Evolutionary conservation across 2,113 vertebrate species (phyloP).

Genomic region (Cinclus cinclus): DNA sequence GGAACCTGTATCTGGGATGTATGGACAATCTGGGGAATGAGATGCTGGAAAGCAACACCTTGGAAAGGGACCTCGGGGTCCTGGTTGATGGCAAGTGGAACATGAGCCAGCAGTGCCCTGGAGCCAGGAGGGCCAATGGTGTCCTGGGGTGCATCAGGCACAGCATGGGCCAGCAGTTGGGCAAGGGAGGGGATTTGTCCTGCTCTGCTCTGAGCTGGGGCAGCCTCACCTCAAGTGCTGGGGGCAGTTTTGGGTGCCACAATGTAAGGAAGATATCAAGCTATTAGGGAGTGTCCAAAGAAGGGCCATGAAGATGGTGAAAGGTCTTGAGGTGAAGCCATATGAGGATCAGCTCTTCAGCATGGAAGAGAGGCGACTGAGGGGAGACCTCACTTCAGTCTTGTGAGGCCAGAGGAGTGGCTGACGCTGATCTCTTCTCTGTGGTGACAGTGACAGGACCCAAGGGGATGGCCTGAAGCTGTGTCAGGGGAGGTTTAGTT

Average conservation of each 20-base stretch:
- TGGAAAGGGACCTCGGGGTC: background rate
- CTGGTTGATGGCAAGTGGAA: accelerated
- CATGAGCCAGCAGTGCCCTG: background rate
- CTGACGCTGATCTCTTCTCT: too few species aligned
- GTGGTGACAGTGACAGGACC: background rate
- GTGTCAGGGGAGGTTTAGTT: background rate
- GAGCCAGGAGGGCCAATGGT: accelerated
- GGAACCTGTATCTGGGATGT: background rate
- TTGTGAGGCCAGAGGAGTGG: background rate
- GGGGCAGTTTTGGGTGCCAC: accelerated
- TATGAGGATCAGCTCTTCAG: background rate
- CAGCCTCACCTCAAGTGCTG: accelerated
- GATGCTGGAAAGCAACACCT: accelerated
- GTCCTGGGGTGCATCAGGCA: background rate
- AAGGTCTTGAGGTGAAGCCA: accelerated
- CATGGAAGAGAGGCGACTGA: background rate
- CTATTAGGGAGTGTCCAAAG: background rate
- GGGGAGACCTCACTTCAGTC: background rate
- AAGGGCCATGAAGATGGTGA: too few species aligned
- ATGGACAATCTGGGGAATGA: background rate
- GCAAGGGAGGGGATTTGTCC: background rate
- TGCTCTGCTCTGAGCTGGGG: background rate
- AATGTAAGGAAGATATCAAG: background rate
- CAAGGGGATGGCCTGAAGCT: background rate
- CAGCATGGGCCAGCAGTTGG: accelerated